These are phyloP conservation scores for Sphaeridia pumilis DNA, from an alignment of 2,888 invertebrate species.

Conservation along the genomic window DNA sequence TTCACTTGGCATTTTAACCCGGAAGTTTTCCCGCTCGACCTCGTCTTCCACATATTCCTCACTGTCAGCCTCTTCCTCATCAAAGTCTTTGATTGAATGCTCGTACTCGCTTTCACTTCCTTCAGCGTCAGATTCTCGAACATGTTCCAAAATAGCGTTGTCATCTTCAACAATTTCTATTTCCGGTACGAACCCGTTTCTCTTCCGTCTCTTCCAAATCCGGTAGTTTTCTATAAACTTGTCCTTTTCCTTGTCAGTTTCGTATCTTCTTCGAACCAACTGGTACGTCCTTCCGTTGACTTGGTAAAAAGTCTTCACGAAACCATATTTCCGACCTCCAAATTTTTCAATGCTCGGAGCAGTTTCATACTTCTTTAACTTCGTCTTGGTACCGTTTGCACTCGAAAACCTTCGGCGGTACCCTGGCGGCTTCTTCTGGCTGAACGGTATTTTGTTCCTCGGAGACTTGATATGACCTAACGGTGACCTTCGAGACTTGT, in stretches of 20 bases:
- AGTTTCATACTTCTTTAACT: constrained; percentile 1
- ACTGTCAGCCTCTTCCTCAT: constrained; percentile 6
- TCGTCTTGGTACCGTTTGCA: not conserved
- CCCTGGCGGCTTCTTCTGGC: not conserved
- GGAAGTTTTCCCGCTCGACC: not conserved
- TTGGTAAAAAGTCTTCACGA: constrained; percentile 2
- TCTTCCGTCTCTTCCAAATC: not conserved
- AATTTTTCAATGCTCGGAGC: not conserved
- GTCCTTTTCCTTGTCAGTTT: constrained; percentile 7
- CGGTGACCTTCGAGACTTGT: not conserved
- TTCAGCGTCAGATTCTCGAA: not conserved
- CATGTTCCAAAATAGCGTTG: not conserved
- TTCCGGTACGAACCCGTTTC: not conserved
- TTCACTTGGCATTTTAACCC: not conserved
- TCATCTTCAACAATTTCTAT: not conserved
- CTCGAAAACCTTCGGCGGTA: not conserved
- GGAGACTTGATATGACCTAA: not conserved
- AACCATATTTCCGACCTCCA: not conserved
- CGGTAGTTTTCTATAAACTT: not conserved
- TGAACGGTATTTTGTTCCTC: not conserved
- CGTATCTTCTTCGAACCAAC: constrained; percentile 6
- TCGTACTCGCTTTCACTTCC: constrained; percentile 8
- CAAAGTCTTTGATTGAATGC: constrained; percentile 6
- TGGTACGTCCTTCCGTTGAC: constrained; percentile 8
- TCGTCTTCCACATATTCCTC: constrained; percentile 2